Evolutionary conservation across 2,888 invertebrate species (phyloP), one percentile per base, ranked within the genome.

Genomic region (Zaprionus bogoriensis): DNA sequence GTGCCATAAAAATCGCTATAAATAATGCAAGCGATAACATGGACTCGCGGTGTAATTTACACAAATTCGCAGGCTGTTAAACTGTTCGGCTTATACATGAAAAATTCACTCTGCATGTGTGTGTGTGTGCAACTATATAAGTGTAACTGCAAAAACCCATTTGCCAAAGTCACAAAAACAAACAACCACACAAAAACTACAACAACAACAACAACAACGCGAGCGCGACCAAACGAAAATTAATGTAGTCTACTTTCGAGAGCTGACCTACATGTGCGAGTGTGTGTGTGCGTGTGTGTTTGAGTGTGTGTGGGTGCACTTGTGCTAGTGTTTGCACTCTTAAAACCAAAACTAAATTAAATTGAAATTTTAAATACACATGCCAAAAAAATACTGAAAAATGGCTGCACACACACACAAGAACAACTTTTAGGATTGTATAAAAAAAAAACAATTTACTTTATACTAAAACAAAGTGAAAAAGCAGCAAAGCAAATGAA

Each of bases 271-370:
- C 57, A 81, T 77, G 51, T 20, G 6, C 25, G 9, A 22, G 20
- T 30, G 27, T 25, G 22, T 12, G 32, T 25, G 22, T 52, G 30
- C 27, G 28, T 9, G 45, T 23, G 23, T 20, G 47, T 47, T 9
- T 50, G 39, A 27, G 46, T 44, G 39, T 52, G 39, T 20, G 45
- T 42, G 38, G 55, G 58, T 47, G 54, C n/a, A n/a, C n/a, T n/a
- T n/a, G n/a, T n/a, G n/a, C n/a, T n/a, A n/a, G n/a, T 58, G 59
- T 45, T 42, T 54, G 76, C 74, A 67, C 83, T 72, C 57, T 82
- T 78, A 76, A 84, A 85, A 85, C 83, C 74, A 71, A 82, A 82
- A 87, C 82, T 85, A 87, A 87, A 82, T 82, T 82, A 87, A 82
- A 82, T 87, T 82, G 82, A 87, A 82, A 87, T 87, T 85, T 87